These are phyloP conservation scores for Laticauda laticaudata DNA, from an alignment of 2,113 vertebrate genomes.

Conservation along the genomic window DNA sequence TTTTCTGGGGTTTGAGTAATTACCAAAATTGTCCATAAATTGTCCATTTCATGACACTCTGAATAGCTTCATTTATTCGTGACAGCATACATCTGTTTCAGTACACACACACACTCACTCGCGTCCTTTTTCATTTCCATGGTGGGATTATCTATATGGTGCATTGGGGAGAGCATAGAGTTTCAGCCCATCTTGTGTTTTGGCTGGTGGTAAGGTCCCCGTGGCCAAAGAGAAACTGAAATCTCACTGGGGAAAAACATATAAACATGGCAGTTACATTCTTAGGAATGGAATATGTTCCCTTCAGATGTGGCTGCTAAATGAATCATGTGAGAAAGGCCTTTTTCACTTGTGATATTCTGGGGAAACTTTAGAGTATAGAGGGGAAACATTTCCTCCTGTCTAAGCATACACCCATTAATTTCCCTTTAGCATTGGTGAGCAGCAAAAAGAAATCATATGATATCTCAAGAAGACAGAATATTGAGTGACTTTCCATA, in stretches of 20 bases:
- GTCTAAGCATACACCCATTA: not conserved
- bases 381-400: not conserved
- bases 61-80: conserved; percentile 61
- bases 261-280: conserved; percentile 29
- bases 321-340: conserved; percentile 1
- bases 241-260: conserved; percentile 39
- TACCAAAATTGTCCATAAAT: conserved; percentile 59
- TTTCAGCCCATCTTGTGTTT: conserved; percentile 62
- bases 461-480: not conserved
- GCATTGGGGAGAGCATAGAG: conserved; percentile 4
- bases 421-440: not conserved
- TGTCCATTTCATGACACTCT: conserved; percentile 57
- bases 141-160: not conserved
- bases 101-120: conserved; percentile 35
- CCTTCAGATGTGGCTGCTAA: conserved; percentile 13
- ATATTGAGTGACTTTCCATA: rapidly evolving
- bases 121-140: not conserved
- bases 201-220: conserved; percentile 52
- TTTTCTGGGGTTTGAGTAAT: conserved; percentile 57
- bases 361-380: conserved; percentile 2
- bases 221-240: conserved; percentile 59
- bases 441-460: conserved; percentile 1
- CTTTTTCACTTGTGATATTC: not conserved
- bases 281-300: conserved; percentile 37
- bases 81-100: conserved; percentile 61